Base-by-base conservation (phyloP, 2,797 vertebrate genomes). In the Artibeus lituratus region DNA sequence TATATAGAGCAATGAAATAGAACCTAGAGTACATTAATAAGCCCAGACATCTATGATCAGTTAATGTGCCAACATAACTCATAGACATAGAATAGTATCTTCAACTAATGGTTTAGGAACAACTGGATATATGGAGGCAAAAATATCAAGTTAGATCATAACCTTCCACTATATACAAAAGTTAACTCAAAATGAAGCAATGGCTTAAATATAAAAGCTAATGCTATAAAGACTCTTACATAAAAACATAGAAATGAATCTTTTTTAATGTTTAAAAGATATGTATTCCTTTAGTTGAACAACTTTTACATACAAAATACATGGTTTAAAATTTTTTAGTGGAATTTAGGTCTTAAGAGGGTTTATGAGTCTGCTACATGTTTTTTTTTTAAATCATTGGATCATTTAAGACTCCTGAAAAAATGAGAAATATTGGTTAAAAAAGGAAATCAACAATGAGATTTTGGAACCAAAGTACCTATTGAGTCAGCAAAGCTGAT, bases 261-360 rank as follows among this genome's bases (percentile, higher is more conserved):
- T 67, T 67, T 67, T 69, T 37, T 91, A 62, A 62, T 62, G 11
- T 78, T 94, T 91, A 83, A 89, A 24, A 93, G 49, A 95, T 74
- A 91, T 96, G 96, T 97, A 96, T 96, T 95, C 80, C 82, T 88
- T 95, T 84, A 86, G 24, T 74, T 70, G 11, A 97, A 96, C 67
- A 73, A 90, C 74, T 5, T 95, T 82, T 80, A 95, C 57, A 94
- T 83, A 96, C 65, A 96, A 69, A 85, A 87, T 53, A 35, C 55
- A 90, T 92, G 57, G 11, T 29, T 49, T 73, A 93, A 78, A 32
- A 67, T 32, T 42, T 83, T 35, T 44, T 32, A 87, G 21, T 57
- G 76, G 5, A 78, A 74, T 44, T 83, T 72, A 69, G 69, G 19
- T 76, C 35, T 90, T 15, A 94, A 69, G 10, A 51, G 19, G 4